Base-by-base conservation (phyloP, 1,140 invertebrate species). In the Gonatopus flavifemur region DNA sequence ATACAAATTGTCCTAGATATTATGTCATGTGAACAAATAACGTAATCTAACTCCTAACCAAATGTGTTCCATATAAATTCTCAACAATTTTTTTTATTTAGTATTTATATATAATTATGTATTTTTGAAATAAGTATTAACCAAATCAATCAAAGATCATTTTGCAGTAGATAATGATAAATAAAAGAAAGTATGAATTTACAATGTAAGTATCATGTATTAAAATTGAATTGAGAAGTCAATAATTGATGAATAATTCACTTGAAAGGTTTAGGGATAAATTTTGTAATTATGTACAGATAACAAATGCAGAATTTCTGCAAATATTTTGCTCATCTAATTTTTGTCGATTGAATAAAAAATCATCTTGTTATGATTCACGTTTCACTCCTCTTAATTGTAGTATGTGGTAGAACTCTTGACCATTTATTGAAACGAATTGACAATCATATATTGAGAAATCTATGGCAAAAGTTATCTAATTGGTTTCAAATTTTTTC, bases 281-380 rank as follows among this genome's bases (percentile, higher is more conserved):
- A 59, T 60, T 35, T 61, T 65, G 66, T 69, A 69, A 67, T 67
- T 63, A 69, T 69, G 64, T 69, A 65, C 64, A 69, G 59, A 38
- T 52, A 66, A 63, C 20, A 55, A 55, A 37, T 40, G 41, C 43
- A 55, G 44, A 59, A n/a, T 31, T 21, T 51, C 48, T 35, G 39
- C 53, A 62, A 51, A 31, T 31, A 59, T 64, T n/a, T 66, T 69
- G 66, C 62, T 66, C 64, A 70, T 57, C 49, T 69, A 67, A 69
- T 58, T 52, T 66, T n/a, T n/a, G n/a, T n/a, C n/a, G 69, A 64
- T 62, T 41, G 49, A 69, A 69, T 66, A 59, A 67, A 67, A 35
- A 32, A 55, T 44, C 39, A 54, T 36, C 28, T 63, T 59, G 51
- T 68, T 67, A 65, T 32, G 18, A 15, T 35, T 13, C 19, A 13